phyloP scores from a whole-genome alignment of 2,888 invertebrate species.

The Andrena chrysosceles region DNA sequence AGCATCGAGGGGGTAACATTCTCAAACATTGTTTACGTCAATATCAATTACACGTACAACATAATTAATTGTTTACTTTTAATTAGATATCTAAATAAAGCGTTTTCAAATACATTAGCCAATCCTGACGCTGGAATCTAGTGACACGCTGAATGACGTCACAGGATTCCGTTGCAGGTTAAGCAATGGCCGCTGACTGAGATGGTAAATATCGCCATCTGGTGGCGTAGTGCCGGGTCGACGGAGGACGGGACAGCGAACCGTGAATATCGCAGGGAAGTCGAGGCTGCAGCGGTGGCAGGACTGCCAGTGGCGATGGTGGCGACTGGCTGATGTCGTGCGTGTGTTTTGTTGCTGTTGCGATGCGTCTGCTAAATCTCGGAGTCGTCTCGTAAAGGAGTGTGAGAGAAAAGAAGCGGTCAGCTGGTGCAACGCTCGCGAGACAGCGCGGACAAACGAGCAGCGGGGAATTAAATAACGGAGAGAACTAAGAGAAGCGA shows the following conservation, averaged over 20 bases:
- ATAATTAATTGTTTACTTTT: no score
- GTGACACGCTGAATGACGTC: neutral
- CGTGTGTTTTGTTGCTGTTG: conserved; percentile 69
- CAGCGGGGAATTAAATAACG: conserved; percentile 1
- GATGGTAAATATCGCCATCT: conserved; percentile 41
- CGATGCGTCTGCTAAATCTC: conserved; percentile 72
- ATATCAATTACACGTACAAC: no score
- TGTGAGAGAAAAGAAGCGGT: conserved; percentile 51
- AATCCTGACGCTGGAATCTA: neutral
- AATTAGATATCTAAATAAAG: no score
- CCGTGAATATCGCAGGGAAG: conserved; percentile 45
- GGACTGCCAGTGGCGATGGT: conserved; percentile 71
- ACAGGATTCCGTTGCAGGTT: neutral
- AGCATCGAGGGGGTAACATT: no score
- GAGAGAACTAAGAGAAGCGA: neutral
- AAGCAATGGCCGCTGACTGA: neutral
- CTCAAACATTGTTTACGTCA: no score
- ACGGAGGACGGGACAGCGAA: neutral
- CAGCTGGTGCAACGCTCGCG: conserved; percentile 61
- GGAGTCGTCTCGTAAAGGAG: conserved; percentile 56
- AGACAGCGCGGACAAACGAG: conserved; percentile 33
- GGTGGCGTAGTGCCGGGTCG: neutral
- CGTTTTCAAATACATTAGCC: neutral
- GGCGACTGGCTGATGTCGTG: conserved; percentile 71
- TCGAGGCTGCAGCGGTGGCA: conserved; percentile 59